Percentiles rank a stretch among this genome's conserved stretches.
Conservation (phyloP, 2,888 invertebrate genomes). For the Drosophila macrospina region DNA sequence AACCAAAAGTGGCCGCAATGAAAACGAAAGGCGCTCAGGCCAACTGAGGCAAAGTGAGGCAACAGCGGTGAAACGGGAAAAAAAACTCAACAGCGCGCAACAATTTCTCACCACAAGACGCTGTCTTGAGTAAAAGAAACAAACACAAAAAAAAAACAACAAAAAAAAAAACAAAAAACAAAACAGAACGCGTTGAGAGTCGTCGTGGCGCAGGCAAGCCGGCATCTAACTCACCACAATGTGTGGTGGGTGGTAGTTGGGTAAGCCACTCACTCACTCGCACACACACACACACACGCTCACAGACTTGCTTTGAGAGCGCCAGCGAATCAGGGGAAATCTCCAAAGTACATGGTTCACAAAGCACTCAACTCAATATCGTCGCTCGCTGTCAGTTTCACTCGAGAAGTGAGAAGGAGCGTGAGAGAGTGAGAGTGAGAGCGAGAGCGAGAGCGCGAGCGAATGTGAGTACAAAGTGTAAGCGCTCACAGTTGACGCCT, state of each 20-base stretch:
- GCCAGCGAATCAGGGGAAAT: conserved; percentile 77
- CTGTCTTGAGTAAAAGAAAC: conserved; percentile 47
- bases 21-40: conserved; percentile 70
- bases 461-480: background rate
- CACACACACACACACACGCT: conserved; percentile 16
- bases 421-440: conserved; percentile 14
- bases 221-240: conserved; percentile 76
- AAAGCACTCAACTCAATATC: conserved; percentile 51
- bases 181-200: conserved; percentile 26
- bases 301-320: conserved; percentile 48
- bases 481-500: conserved; percentile 47
- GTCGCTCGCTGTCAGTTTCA: conserved; percentile 33
- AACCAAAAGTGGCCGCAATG: conserved; percentile 51
- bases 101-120: conserved; percentile 80
- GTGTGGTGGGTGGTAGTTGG: conserved; percentile 35
- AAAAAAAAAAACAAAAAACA: no score
- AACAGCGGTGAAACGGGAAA: conserved; percentile 16
- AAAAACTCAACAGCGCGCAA: conserved; percentile 70
- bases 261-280: background rate
- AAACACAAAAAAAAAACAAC: no score
- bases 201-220: conserved; percentile 36
- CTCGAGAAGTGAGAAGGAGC: conserved; percentile 37
- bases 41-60: background rate
- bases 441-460: conserved; percentile 2
- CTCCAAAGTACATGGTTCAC: conserved; percentile 56